Evolutionary conservation across 1,140 invertebrate species (phyloP).

Genomic region (Trichomalopsis sarcophagae): DNA sequence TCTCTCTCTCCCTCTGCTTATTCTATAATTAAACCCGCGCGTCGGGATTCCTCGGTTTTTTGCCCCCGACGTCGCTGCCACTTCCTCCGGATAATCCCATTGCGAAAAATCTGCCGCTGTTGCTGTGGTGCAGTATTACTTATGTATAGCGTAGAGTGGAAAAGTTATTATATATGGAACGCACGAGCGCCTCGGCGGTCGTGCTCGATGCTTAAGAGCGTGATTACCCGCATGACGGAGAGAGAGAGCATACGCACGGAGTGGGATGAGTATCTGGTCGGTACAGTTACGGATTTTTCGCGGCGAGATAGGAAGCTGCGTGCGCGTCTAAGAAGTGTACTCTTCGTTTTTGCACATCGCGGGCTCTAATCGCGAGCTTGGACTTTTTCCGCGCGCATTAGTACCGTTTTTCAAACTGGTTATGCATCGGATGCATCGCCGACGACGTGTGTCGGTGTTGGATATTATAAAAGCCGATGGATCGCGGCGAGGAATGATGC

Average conservation of each 20-base stretch:
- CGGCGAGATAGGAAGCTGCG: background rate
- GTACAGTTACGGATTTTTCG: conserved; percentile 32
- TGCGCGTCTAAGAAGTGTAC: background rate
- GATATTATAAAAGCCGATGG: background rate
- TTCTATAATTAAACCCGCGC: conserved; percentile 63
- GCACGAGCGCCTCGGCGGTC: background rate
- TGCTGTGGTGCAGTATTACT: background rate
- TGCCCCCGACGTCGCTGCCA: conserved; percentile 43
- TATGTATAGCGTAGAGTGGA: background rate
- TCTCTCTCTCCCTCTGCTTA: background rate
- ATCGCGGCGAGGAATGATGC: background rate
- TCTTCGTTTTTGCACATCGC: background rate
- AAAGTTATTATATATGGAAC: conserved; percentile 26
- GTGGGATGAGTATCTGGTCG: background rate
- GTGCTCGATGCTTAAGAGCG: too few species aligned
- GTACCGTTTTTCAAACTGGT: conserved; percentile 31
- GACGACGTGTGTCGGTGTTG: too few species aligned
- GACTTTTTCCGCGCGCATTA: background rate
- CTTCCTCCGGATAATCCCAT: conserved; percentile 49
- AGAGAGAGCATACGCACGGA: background rate
- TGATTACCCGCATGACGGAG: background rate
- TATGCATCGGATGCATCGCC: too few species aligned
- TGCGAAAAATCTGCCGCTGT: conserved; percentile 41
- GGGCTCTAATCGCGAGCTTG: background rate
- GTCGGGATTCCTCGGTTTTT: conserved; percentile 55